A percentile compares a stretch with the other conserved stretches of the same genome.
phyloP scores from a whole-genome alignment of 1,140 invertebrate genomes.

The Eupeodes corollae region DNA sequence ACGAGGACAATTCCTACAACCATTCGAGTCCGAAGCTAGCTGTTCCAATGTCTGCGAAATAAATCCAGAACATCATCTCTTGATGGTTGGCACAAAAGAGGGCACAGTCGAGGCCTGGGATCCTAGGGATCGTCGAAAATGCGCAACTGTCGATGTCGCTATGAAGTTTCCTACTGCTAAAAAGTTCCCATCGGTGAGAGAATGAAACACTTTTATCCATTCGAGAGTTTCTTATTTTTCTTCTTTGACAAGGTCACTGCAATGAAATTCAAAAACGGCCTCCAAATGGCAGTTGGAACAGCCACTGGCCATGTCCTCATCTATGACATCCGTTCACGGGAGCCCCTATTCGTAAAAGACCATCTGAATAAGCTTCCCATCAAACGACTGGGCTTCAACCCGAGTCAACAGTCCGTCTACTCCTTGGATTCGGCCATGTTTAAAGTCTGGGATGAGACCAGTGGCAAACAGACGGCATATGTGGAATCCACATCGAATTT shows the following conservation, averaged over 20 bases:
- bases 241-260: conserved; percentile 79
- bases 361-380: conserved; percentile 92
- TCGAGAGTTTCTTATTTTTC: conserved; percentile 13
- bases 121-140: conserved; percentile 62
- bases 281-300: conserved; percentile 85
- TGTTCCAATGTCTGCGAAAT: conserved; percentile 78
- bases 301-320: conserved; percentile 85
- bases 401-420: conserved; percentile 67
- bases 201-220: conserved; percentile 2
- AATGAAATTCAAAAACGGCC: conserved; percentile 66
- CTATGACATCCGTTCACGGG: conserved; percentile 88
- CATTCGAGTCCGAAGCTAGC: conserved; percentile 61
- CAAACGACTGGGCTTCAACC: conserved; percentile 78
- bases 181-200: conserved; percentile 25
- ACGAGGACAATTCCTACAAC: conserved; percentile 83
- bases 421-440: conserved; percentile 86
- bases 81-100: conserved; percentile 81
- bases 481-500: conserved; percentile 77
- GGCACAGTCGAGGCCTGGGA: conserved; percentile 96
- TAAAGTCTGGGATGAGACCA: conserved; percentile 91
- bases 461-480: conserved; percentile 82
- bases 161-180: conserved; percentile 43
- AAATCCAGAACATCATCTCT: conserved; percentile 79
- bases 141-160: conserved; percentile 77
- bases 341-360: conserved; percentile 84